A percentile compares a stretch with the other conserved stretches of the same genome.
phyloP scores from a whole-genome alignment of 2,113 vertebrate genomes.

The Menura novaehollandiae region DNA sequence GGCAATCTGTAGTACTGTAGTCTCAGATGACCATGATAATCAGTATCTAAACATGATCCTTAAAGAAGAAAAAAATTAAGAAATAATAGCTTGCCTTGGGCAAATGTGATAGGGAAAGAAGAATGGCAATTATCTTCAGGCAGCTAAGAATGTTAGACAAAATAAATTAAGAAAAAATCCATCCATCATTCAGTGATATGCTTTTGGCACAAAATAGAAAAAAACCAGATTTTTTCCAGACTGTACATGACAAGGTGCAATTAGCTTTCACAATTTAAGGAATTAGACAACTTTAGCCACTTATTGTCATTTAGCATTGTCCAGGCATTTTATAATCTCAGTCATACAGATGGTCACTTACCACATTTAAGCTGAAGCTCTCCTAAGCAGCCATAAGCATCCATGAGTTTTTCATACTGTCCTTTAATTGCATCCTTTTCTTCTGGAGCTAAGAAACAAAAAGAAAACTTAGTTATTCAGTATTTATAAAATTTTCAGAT shows the following conservation, averaged over 20 bases:
- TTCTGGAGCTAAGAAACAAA: conserved; percentile 68
- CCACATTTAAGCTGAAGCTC: conserved; percentile 74
- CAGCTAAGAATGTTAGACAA: background rate
- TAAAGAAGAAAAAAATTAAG: background rate
- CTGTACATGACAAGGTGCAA: background rate
- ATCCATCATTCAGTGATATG: background rate
- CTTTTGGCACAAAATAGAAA: background rate
- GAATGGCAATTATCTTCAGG: background rate
- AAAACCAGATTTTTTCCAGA: background rate
- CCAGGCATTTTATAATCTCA: background rate
- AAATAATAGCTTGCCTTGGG: background rate
- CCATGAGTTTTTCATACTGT: conserved; percentile 74
- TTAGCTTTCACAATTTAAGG: background rate
- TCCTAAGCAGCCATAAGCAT: conserved; percentile 79
- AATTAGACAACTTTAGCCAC: background rate
- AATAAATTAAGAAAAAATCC: background rate
- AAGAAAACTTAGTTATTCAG: background rate
- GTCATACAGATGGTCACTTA: conserved; percentile 37
- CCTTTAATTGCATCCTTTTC: conserved; percentile 79
- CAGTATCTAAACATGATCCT: background rate
- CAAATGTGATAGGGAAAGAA: background rate
- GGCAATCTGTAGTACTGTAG: background rate
- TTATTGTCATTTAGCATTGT: background rate
- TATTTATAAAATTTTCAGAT: background rate
- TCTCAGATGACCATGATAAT: background rate